A percentile compares a stretch with the other conserved stretches of the same genome.
phyloP scores from a whole-genome alignment of 2,888 invertebrate genomes.

The Metacarcinus magister region DNA sequence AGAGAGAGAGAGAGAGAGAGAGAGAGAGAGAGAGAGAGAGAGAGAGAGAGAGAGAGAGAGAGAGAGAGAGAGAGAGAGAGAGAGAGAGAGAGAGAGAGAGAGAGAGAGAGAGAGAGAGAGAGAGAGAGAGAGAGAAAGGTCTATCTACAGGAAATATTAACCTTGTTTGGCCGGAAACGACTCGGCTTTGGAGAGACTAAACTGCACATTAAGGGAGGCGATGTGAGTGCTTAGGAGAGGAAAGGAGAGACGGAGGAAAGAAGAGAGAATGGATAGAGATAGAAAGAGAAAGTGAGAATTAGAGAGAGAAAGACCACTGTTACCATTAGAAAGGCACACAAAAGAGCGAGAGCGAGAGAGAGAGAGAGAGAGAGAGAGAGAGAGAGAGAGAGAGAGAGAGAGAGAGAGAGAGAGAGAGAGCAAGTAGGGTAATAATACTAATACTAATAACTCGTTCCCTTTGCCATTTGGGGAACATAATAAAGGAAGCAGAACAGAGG shows the following conservation, averaged over 20 bases:
- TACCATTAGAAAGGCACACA: too few relatives aligned
- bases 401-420: neutral
- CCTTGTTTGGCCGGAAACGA: constrained; percentile 13
- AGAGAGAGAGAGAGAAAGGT: neutral
- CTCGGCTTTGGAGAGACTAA: constrained; percentile 14
- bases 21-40: neutral
- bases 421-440: neutral
- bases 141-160: constrained; percentile 1
- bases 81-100: constrained; percentile 26
- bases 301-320: neutral
- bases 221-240: too few relatives aligned
- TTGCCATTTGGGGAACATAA: neutral
- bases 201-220: neutral
- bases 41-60: constrained; percentile 14
- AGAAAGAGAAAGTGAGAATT: neutral
- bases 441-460: neutral
- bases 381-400: neutral
- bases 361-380: neutral
- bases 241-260: neutral
- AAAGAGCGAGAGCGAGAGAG: neutral
- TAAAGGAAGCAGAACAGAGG: neutral
- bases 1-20: too few relatives aligned
- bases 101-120: constrained; percentile 5
- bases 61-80: constrained; percentile 14
- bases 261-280: neutral